Evolutionary conservation across 2,113 vertebrate species (phyloP).

Genomic region (Butorides virescens): DNA sequence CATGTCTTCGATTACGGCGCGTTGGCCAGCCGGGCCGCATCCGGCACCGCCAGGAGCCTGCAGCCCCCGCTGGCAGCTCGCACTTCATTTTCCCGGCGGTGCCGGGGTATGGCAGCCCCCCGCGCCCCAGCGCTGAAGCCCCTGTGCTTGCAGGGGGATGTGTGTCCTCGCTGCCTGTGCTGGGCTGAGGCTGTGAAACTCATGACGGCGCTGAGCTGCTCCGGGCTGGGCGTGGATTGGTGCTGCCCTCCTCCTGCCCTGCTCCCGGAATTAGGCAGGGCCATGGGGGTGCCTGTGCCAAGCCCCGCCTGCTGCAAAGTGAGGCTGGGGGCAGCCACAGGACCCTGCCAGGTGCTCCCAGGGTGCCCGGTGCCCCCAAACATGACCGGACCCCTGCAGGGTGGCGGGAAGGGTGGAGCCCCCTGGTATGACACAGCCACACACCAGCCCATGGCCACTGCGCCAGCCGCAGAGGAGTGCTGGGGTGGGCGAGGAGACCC

Average conservation of each 20-base stretch:
- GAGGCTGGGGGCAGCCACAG: not conserved
- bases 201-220: not conserved
- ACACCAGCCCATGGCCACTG: not conserved
- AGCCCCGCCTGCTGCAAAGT: not conserved
- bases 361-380: not conserved
- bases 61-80: conserved; percentile 56
- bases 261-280: rapidly evolving
- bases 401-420: not conserved
- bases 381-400: rapidly evolving
- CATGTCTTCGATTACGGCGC: conserved; percentile 60
- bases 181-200: not conserved
- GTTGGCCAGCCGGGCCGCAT: conserved; percentile 58
- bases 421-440: no score
- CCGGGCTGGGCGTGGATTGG: rapidly evolving
- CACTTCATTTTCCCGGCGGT: not conserved
- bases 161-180: not conserved
- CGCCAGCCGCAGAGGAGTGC: not conserved
- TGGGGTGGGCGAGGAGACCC: not conserved
- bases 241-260: not conserved
- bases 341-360: not conserved
- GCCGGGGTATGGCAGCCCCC: not conserved
- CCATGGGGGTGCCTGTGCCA: rapidly evolving
- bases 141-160: not conserved
- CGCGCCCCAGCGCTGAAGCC: not conserved
- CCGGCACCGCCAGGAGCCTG: conserved; percentile 47